phyloP scores from a whole-genome alignment of 2,797 vertebrate genomes.

The Rhinatrema bivittatum region DNA sequence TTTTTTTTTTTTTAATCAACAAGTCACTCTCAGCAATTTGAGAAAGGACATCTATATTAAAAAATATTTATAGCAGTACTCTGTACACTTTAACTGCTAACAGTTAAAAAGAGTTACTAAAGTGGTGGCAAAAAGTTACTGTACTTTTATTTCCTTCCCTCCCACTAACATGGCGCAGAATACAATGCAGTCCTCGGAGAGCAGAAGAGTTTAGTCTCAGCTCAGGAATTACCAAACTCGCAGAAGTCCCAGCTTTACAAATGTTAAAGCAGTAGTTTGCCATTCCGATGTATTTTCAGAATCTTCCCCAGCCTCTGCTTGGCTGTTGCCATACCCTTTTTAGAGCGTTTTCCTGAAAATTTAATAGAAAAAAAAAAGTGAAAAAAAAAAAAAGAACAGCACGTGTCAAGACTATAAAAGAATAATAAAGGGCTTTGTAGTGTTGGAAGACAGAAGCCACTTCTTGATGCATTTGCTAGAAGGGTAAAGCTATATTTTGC shows the following conservation, averaged over 20 bases:
- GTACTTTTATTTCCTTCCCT: slow-evolving; percentile 36
- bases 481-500: too few relatives aligned
- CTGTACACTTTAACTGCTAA: slow-evolving; percentile 85
- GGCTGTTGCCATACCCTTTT: slow-evolving; percentile 98
- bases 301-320: slow-evolving; percentile 99
- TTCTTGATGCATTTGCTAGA: too few relatives aligned
- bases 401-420: background rate
- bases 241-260: slow-evolving; percentile 47
- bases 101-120: slow-evolving; percentile 80
- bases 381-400: background rate
- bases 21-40: slow-evolving; percentile 88
- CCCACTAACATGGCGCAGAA: slow-evolving; percentile 48
- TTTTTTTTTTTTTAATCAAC: slow-evolving; percentile 57
- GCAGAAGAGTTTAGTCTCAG: slow-evolving; percentile 45
- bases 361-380: background rate
- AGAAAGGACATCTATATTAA: slow-evolving; percentile 81
- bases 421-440: background rate
- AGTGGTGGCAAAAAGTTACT: slow-evolving; percentile 73
- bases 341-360: slow-evolving; percentile 84
- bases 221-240: slow-evolving; percentile 48
- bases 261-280: slow-evolving; percentile 92
- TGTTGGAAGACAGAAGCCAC: too few relatives aligned
- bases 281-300: slow-evolving; percentile 97
- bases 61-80: slow-evolving; percentile 91
- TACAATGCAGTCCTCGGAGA: slow-evolving; percentile 49